Percentiles rank a stretch among this genome's conserved stretches.
These are phyloP conservation scores for Rhingia rostrata DNA, from an alignment of 2,888 invertebrate genomes.

Conservation along the genomic window DNA sequence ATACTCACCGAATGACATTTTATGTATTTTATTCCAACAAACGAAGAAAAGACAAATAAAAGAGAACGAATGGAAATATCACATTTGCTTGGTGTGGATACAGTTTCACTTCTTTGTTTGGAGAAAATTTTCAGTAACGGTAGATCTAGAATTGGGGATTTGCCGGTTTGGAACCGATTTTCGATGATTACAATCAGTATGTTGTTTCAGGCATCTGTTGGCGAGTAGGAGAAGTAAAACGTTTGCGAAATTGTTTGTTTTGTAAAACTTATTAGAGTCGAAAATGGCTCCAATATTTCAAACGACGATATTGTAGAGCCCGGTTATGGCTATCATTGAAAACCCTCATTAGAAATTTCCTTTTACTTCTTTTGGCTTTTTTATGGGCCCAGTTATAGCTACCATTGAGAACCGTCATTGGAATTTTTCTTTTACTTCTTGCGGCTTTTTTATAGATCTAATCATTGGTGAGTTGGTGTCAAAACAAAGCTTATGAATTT, in stretches of 20 bases:
- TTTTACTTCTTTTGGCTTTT: no score
- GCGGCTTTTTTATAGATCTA: no score
- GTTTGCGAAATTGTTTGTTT: neutral
- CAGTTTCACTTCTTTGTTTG: constrained; percentile 6
- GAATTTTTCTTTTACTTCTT: no score
- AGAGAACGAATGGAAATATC: neutral
- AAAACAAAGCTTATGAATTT: no score
- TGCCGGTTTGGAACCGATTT: constrained; percentile 13
- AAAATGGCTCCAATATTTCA: no score
- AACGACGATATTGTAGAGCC: no score
- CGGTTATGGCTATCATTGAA: no score
- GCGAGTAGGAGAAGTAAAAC: neutral
- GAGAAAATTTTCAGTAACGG: constrained; percentile 5
- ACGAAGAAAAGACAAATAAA: constrained; percentile 9
- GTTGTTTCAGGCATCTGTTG: neutral
- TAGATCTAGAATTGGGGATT: neutral
- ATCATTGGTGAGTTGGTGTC: no score
- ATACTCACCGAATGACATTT: constrained; percentile 56
- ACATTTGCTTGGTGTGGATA: constrained; percentile 20
- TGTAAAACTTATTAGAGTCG: no score
- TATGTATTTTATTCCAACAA: constrained; percentile 8
- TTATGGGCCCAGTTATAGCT: no score
- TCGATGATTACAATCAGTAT: neutral
- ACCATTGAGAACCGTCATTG: no score
- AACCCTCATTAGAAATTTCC: no score